These are phyloP conservation scores for Rhorus exstirpatorius DNA, from an alignment of 2,888 invertebrate genomes.

Conservation along the genomic window DNA sequence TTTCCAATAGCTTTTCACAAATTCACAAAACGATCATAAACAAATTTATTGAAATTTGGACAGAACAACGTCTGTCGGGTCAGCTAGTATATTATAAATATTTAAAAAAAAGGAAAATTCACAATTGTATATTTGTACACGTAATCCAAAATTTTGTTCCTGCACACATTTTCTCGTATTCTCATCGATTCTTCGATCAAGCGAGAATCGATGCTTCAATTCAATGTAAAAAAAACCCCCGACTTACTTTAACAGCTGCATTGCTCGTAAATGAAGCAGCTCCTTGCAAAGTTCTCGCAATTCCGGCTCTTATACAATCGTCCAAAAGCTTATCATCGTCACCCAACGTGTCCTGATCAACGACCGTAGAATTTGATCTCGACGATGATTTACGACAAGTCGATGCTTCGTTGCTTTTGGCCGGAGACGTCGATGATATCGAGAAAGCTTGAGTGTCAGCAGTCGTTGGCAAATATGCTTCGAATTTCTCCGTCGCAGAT, in stretches of 20 bases:
- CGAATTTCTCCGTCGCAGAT: background rate
- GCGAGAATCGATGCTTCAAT: background rate
- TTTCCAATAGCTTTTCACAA: no score
- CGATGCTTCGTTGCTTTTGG: slow-evolving; percentile 36
- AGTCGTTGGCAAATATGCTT: background rate
- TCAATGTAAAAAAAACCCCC: background rate
- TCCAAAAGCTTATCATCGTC: slow-evolving; percentile 88
- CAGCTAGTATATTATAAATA: background rate
- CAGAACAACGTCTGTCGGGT: no score
- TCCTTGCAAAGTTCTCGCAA: slow-evolving; percentile 84
- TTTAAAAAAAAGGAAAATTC: background rate
- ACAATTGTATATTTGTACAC: background rate
- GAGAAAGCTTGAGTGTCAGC: background rate
- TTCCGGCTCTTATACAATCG: slow-evolving; percentile 89
- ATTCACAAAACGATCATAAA: no score
- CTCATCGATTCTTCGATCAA: background rate
- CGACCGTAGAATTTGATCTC: background rate
- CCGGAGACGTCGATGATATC: background rate
- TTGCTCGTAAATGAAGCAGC: slow-evolving; percentile 16
- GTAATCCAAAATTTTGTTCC: slow-evolving; percentile 85
- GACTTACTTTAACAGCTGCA: slow-evolving; percentile 12
- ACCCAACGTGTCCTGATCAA: slow-evolving; percentile 35
- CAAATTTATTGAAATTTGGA: no score
- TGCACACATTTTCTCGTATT: background rate
- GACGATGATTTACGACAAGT: slow-evolving; percentile 19